Conservation (phyloP, 1,140 invertebrate species). For the Drosophila asahinai region DNA sequence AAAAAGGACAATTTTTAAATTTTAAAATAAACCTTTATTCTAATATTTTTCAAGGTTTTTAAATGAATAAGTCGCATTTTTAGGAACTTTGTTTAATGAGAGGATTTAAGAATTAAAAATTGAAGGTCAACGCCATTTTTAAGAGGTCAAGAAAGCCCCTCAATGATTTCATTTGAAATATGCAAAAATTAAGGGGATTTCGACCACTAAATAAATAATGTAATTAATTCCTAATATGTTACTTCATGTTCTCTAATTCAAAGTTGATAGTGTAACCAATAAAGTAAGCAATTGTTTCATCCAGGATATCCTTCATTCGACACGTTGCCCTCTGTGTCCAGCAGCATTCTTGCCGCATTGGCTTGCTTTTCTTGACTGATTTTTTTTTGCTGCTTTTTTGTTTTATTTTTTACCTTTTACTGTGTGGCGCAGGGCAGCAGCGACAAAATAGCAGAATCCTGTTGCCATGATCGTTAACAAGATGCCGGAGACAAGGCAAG, state of each 20-base stretch:
- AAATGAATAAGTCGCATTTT: too few relatives aligned
- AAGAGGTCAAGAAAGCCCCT: neutral
- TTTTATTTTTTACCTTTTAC: conserved; percentile 46
- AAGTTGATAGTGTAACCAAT: too few relatives aligned
- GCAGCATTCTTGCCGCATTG: conserved; percentile 31
- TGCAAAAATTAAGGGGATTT: too few relatives aligned
- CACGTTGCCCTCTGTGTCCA: neutral
- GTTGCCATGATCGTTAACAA: conserved; percentile 83
- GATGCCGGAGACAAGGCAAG: conserved; percentile 74
- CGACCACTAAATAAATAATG: too few relatives aligned
- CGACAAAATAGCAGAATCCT: conserved; percentile 83
- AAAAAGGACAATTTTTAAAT: neutral
- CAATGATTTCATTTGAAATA: too few relatives aligned
- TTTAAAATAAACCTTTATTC: neutral
- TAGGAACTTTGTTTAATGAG: neutral
- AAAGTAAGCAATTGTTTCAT: neutral
- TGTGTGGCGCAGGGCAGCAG: conserved; percentile 67
- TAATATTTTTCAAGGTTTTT: neutral
- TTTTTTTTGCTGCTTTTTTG: conserved; percentile 42
- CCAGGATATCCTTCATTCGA: conserved; percentile 18
- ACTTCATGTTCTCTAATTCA: too few relatives aligned
- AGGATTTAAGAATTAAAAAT: neutral
- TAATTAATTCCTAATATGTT: too few relatives aligned
- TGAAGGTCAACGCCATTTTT: too few relatives aligned
- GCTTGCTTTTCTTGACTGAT: conserved; percentile 34